Conservation (phyloP, 2,888 invertebrate species). For the Exephanes ischioxanthus region DNA sequence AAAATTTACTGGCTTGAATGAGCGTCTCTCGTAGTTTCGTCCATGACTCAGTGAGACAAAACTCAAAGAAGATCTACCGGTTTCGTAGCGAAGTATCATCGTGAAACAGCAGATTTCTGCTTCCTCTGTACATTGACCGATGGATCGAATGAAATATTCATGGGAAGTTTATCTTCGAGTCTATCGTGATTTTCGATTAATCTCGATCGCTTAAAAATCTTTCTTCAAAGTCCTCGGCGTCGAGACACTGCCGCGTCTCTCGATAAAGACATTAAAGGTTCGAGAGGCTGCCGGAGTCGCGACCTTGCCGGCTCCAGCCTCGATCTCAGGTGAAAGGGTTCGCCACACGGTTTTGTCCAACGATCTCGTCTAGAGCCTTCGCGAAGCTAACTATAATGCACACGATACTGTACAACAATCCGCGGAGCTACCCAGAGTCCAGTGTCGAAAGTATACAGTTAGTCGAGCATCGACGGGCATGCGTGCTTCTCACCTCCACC, state of each 20-base stretch:
- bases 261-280: background rate
- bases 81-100: background rate
- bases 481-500: background rate
- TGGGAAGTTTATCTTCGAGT: background rate
- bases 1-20: too few species aligned
- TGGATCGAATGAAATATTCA: background rate
- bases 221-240: too few species aligned
- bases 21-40: too few species aligned
- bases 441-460: slow-evolving; percentile 12
- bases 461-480: slow-evolving; percentile 7
- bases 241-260: background rate
- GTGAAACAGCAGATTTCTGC: background rate
- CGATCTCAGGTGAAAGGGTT: slow-evolving; percentile 7
- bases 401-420: background rate
- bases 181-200: background rate
- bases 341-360: background rate
- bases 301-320: background rate
- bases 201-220: too few species aligned
- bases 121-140: background rate
- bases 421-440: background rate
- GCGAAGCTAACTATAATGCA: background rate
- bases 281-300: background rate
- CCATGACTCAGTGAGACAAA: background rate
- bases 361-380: slow-evolving; percentile 4
- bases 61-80: background rate